Evolutionary conservation across 2,113 vertebrate species (phyloP).

Genomic region (Pardalotus punctatus): DNA sequence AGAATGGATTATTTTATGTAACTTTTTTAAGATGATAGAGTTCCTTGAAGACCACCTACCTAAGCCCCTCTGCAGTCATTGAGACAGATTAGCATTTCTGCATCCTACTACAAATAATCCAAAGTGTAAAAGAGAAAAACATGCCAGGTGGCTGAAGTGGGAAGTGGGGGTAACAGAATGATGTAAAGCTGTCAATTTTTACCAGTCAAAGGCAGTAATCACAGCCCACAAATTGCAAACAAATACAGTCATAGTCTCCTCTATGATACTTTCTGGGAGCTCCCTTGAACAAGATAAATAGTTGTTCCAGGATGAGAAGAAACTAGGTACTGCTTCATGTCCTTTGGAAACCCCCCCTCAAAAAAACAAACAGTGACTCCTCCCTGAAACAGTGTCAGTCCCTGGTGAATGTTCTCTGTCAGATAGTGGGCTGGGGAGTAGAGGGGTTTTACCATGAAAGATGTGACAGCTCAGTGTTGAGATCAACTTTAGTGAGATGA

Average conservation of each 20-base stretch:
- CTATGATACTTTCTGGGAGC: background rate
- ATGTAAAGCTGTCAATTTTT: conserved; percentile 25
- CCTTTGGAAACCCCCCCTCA: background rate
- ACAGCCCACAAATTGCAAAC: conserved; percentile 3
- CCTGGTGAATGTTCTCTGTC: background rate
- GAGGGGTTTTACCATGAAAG: background rate
- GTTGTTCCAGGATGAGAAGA: background rate
- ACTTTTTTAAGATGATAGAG: background rate
- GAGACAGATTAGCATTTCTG: background rate
- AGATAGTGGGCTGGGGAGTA: background rate
- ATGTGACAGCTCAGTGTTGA: background rate
- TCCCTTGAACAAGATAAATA: background rate
- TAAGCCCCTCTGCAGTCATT: background rate
- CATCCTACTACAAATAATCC: background rate
- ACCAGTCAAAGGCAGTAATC: background rate
- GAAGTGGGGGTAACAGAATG: conserved; percentile 33
- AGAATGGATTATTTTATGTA: background rate
- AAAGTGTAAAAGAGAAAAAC: conserved; percentile 13
- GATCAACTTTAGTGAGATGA: background rate
- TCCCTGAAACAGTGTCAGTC: background rate
- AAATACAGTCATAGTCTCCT: background rate
- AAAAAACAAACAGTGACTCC: background rate
- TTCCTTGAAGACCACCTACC: conserved; percentile 30
- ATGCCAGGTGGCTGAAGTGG: conserved; percentile 54
- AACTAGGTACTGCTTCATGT: background rate